Evolutionary conservation across 2,888 invertebrate species (phyloP).

Genomic region (Drosophila villosipedis): DNA sequence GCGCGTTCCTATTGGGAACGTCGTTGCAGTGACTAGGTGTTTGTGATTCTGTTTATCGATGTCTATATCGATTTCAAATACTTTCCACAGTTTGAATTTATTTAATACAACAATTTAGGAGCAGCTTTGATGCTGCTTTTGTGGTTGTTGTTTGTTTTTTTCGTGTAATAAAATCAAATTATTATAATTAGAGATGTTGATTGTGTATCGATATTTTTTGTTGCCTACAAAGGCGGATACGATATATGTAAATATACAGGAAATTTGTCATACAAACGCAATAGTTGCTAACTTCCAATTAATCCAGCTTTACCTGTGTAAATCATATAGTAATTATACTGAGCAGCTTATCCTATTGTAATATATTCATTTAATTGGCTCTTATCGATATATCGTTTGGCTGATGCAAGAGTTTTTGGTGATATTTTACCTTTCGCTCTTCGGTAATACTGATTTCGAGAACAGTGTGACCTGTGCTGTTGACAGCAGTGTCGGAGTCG

Average conservation of each 20-base stretch:
- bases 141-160: conserved; percentile 24
- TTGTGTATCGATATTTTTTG: conserved; percentile 1
- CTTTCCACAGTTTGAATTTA: not conserved
- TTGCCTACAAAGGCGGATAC: not conserved
- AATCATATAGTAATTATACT: not conserved
- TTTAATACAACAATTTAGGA: not conserved
- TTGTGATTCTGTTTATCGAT: conserved; percentile 1
- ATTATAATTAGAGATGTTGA: conserved; percentile 24
- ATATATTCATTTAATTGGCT: not conserved
- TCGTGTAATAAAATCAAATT: conserved; percentile 29
- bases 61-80: conserved; percentile 1
- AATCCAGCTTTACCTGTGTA: too few relatives aligned
- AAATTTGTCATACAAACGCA: not conserved
- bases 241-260: not conserved
- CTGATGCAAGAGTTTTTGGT: not conserved
- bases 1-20: conserved; percentile 53
- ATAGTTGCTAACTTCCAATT: not conserved
- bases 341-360: not conserved
- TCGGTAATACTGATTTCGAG: conserved; percentile 39
- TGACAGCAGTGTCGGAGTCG: conserved; percentile 58
- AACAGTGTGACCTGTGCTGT: conserved; percentile 60
- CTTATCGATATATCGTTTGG: conserved; percentile 13
- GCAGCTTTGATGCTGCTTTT: not conserved
- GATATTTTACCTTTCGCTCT: not conserved
- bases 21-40: conserved; percentile 8